Evolutionary conservation across 2,797 vertebrate species (phyloP), one percentile per base, ranked within the genome.

Genomic region (Gymnothorax javanicus): DNA sequence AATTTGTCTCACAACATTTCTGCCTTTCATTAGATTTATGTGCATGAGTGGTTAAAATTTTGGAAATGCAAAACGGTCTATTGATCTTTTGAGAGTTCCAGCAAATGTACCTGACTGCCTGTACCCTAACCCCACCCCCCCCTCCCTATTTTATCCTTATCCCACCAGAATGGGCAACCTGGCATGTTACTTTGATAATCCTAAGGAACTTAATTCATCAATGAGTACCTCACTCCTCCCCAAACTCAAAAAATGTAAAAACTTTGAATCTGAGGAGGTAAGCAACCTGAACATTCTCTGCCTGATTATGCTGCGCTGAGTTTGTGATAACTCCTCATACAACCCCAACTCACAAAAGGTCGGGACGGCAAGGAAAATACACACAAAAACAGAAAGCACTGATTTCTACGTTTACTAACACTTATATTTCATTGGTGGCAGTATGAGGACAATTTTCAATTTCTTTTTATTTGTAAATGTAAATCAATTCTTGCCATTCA

Each of bases 91-190:
- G 62, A 69, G n/a, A 58, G 4, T 83, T 6, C 15, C 8, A 75
- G 9, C 71, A 43, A 75, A 15, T 75, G 4, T 75, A 9, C 11
- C 17, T 64, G 20, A 23, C 62, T 64, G 62, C 62, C 33, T 43
- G 33, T 43, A 43, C 33, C 33, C 33, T 43, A 64, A 7, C 64
- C 64, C 23, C 64, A 0, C 43, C 73, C 33, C 15, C 2, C 12
- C 3, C 15, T 17, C 33, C 7, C 20, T 73, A 4, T 73, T 73
- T 27, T 54, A n/a, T 43, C 85, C 81, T 33, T 67, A 20, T n/a
- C 56, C 84, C 58, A 9, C 50, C 88, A 96, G 96, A 56, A 91
- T 96, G 0, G 94, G 95, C 62, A 69, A 86, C 23, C 89, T 96
- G 85, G 89, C 89, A 84, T 96, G 95, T 91, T 93, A 90, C 88